These are phyloP conservation scores for Muscicapa comitata DNA, from an alignment of 2,797 vertebrate genomes.

Conservation along the genomic window DNA sequence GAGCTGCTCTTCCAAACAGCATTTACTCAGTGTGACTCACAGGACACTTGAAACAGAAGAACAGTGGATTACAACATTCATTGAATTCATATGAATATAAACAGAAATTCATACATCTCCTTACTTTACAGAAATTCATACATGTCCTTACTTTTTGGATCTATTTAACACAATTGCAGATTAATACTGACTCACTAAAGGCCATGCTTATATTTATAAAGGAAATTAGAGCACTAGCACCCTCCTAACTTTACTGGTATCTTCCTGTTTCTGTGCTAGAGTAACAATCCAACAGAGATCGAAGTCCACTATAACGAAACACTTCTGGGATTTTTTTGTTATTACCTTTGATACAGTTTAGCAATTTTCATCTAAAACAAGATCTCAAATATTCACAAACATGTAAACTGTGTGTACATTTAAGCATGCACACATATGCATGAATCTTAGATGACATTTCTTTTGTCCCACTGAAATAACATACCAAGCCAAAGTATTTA, in stretches of 20 bases:
- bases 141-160: neutral
- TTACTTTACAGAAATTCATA: neutral
- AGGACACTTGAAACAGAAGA: neutral
- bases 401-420: neutral
- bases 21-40: neutral
- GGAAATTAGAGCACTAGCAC: neutral
- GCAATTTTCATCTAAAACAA: neutral
- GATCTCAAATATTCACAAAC: neutral
- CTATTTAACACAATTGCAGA: neutral
- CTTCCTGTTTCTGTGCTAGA: neutral
- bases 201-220: neutral
- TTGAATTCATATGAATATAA: neutral
- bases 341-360: neutral
- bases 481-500: neutral
- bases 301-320: neutral
- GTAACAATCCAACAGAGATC: neutral
- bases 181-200: neutral
- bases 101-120: neutral
- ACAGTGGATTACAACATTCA: neutral
- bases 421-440: fast-evolving
- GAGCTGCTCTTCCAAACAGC: neutral
- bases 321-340: neutral
- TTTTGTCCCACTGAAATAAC: neutral
- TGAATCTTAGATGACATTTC: neutral
- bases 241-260: neutral